phyloP scores from a whole-genome alignment of 2,113 vertebrate genomes.

The Strix uralensis region DNA sequence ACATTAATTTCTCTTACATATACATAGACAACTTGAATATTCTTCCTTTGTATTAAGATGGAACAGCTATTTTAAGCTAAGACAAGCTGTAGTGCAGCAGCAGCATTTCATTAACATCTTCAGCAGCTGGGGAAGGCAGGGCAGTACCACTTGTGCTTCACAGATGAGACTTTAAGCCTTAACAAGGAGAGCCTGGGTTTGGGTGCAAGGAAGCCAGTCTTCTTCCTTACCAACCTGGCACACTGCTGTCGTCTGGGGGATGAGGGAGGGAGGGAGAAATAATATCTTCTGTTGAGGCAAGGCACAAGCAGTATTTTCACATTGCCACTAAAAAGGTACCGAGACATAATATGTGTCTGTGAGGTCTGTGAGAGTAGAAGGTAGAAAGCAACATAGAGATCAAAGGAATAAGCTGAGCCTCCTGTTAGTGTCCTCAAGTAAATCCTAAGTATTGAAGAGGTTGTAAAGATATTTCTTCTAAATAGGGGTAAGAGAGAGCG shows the following conservation, averaged over 20 bases:
- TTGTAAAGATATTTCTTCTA: neutral
- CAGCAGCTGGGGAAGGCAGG: neutral
- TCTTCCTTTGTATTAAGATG: neutral
- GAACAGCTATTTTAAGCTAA: neutral
- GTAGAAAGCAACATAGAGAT: neutral
- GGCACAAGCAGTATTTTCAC: neutral
- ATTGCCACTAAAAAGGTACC: neutral
- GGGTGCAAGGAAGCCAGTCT: neutral
- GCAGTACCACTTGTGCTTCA: neutral
- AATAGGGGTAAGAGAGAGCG: neutral
- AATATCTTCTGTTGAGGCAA: neutral
- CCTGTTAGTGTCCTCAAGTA: neutral
- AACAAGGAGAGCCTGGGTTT: neutral
- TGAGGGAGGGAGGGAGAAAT: neutral
- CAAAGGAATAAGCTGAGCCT: neutral
- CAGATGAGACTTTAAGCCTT: neutral
- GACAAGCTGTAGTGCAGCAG: neutral
- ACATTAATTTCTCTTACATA: neutral
- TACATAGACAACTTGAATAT: neutral
- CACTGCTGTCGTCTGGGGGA: neutral
- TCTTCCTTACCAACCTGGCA: neutral
- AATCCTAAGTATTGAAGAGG: neutral
- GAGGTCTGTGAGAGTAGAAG: neutral
- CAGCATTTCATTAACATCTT: neutral
- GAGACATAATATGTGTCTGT: accelerated